A percentile compares a stretch with the other conserved stretches of the same genome.
Evolutionary conservation across 1,140 invertebrate species (phyloP).

Genomic region (Apolygus lucorum): DNA sequence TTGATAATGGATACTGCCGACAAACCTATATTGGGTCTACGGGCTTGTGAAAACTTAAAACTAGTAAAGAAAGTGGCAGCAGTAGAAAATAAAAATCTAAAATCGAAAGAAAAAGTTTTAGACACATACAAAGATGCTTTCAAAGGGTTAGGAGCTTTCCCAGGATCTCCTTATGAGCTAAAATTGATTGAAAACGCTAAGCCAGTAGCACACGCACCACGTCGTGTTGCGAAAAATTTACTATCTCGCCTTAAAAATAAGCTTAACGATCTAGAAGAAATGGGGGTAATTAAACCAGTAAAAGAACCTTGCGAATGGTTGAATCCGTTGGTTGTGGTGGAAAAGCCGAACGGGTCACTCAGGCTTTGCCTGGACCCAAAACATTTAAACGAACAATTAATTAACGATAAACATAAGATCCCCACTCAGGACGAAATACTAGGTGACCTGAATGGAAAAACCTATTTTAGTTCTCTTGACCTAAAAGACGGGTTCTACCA

Average conservation of each 20-base stretch:
- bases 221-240: neutral
- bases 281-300: neutral
- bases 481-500: slow-evolving; percentile 31
- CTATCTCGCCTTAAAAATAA: too few species aligned
- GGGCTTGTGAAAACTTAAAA: neutral
- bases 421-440: slow-evolving; percentile 26
- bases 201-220: neutral
- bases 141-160: too few species aligned
- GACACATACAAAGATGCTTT: neutral
- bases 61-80: neutral
- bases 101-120: neutral
- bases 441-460: slow-evolving; percentile 20
- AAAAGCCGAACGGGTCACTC: slow-evolving; percentile 4
- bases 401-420: neutral
- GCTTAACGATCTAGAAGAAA: neutral
- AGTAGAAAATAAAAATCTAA: neutral
- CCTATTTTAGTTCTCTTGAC: slow-evolving; percentile 28
- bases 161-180: neutral
- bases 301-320: slow-evolving; percentile 32
- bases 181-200: neutral
- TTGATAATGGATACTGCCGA: neutral
- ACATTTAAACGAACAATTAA: slow-evolving; percentile 33
- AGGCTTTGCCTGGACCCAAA: slow-evolving; percentile 14
- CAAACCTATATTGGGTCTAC: neutral
- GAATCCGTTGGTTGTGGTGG: slow-evolving; percentile 27